Base-by-base conservation (phyloP, 2,888 invertebrate genomes). In the Chymomyza amoena region DNA sequence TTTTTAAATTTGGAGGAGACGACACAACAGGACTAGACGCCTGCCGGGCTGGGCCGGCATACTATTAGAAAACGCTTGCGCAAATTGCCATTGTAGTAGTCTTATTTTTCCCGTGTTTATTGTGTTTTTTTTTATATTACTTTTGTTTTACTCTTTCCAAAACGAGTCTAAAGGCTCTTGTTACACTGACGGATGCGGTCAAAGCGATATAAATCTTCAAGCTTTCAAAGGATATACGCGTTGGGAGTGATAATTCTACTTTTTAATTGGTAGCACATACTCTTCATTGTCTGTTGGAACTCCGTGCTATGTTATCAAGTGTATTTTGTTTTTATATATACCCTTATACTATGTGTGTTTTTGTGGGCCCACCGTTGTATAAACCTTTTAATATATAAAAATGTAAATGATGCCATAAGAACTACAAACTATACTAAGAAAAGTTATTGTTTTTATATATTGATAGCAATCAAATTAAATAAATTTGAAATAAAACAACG, bases 1-100 rank as follows among this genome's bases (percentile, higher is more conserved):
- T 90, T 90, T 67, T 84, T 88, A 68, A 90, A 90, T 72, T 70
- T 90, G 64, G 90, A 90, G 65, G 90, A 90, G 74, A 87, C 82
- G 25, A 84, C 82, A 73, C 89, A 84, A 57, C 90, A 90, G 79
- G 84, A 84, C 36, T 84, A 87, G 72, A 60, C 66, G 20, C 36
- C n/a, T 45, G 67, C 69, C 67, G 64, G 75, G 61, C 18, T 10
- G 66, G 67, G 64, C 70, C 70, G 67, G 64, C 67, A 65, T 36
- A 75, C 36, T 45, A 45, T 10, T 13, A 13, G 39, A 45, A 45
- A 61, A 66, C 72, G 69, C 64, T 67, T 36, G 59, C 70, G 63
- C 59, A 73, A 76, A 74, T 72, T 79, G 88, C 86, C 84, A 87
- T 83, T 75, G 69, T 77, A 66, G 61, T 87, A 87, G 73, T 39